Percentiles rank a stretch among this genome's conserved stretches.
Evolutionary conservation across 2,113 vertebrate genomes (phyloP).

Genomic region (Colinus virginianus): DNA sequence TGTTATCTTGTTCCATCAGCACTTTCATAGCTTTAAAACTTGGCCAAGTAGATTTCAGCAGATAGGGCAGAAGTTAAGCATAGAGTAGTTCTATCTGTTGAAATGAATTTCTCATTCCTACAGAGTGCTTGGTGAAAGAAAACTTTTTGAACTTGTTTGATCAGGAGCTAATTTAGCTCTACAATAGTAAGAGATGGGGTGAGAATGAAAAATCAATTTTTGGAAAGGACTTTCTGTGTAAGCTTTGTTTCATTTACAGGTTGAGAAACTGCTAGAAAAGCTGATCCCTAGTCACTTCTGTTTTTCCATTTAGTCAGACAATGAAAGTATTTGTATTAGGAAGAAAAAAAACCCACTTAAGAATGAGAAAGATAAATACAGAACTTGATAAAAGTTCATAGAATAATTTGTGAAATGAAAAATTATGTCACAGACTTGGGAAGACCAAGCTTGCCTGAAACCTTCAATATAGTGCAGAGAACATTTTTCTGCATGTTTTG

Average conservation of each 20-base stretch:
- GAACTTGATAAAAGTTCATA: not conserved
- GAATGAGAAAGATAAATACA: not conserved
- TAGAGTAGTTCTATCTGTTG: not conserved
- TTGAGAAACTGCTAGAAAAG: not conserved
- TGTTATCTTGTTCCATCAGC: not conserved
- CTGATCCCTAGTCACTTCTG: not conserved
- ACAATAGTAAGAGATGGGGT: not conserved
- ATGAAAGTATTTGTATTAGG: not conserved
- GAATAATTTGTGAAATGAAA: not conserved
- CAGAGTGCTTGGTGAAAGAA: not conserved
- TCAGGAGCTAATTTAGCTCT: constrained; percentile 5
- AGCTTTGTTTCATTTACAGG: not conserved
- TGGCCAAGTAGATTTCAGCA: not conserved
- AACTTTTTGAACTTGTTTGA: not conserved
- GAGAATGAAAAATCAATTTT: not conserved
- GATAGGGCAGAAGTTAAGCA: not conserved
- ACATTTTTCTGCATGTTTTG: not conserved
- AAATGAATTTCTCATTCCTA: not conserved
- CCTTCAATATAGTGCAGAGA: not conserved
- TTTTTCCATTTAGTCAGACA: not conserved
- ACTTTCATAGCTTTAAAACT: not conserved
- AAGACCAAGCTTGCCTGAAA: not conserved
- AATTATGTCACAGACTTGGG: not conserved
- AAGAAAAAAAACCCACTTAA: not conserved
- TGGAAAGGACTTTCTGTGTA: not conserved